Conservation (phyloP, 2,113 vertebrate species). For the Gallinago jamesoni region DNA sequence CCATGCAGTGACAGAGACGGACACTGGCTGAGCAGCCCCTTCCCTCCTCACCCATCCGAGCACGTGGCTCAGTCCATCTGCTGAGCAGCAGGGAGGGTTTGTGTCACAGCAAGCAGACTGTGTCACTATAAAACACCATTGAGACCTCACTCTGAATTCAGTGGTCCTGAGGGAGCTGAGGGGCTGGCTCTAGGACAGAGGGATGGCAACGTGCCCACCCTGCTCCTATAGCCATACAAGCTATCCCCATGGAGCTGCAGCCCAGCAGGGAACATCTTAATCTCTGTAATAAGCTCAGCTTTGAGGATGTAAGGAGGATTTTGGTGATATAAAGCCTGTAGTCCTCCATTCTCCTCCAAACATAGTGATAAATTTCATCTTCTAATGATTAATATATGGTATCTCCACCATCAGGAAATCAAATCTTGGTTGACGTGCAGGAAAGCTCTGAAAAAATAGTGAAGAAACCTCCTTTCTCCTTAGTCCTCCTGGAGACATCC, state of each 20-base stretch:
- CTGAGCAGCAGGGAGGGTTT: not conserved
- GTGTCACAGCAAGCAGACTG: not conserved
- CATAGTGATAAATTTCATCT: not conserved
- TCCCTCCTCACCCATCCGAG: not conserved
- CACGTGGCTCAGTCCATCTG: not conserved
- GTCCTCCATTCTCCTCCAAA: not conserved
- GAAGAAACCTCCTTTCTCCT: not conserved
- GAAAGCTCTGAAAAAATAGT: not conserved
- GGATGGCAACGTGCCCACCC: not conserved
- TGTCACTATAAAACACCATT: fast-evolving
- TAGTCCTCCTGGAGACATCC: not conserved
- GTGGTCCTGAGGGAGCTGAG: not conserved
- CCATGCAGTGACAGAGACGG: fast-evolving
- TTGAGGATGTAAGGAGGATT: not conserved
- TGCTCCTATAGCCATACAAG: not conserved
- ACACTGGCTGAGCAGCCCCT: not conserved
- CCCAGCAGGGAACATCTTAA: not conserved
- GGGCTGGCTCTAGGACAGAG: not conserved
- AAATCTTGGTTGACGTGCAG: not conserved
- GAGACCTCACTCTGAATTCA: not conserved
- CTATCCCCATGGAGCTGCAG: not conserved
- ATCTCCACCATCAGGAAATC: not conserved
- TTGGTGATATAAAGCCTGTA: not conserved
- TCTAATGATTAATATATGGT: not conserved
- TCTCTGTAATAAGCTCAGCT: not conserved